Percentiles rank a stretch among this genome's conserved stretches.
Conservation (phyloP, 2,113 vertebrate genomes). For the Crypturellus undulatus region DNA sequence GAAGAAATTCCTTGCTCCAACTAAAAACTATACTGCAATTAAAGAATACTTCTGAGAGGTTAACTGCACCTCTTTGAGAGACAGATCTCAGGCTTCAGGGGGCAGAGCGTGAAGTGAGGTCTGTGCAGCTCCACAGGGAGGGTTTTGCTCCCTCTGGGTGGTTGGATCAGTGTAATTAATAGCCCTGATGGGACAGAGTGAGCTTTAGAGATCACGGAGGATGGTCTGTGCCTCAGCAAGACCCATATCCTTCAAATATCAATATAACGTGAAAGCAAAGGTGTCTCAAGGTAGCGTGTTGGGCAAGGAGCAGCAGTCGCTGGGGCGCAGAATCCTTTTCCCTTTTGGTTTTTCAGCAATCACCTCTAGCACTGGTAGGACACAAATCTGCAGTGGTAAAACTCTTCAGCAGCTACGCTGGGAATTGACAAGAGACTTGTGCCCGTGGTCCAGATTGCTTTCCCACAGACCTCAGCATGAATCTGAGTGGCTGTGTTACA, state of each 20-base stretch:
- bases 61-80: not conserved
- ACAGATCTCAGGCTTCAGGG: not conserved
- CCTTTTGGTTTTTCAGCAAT: not conserved
- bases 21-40: not conserved
- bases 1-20: not conserved
- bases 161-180: not conserved
- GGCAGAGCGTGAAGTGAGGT: accelerated
- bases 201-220: not conserved
- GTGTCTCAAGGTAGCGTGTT: not conserved
- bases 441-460: not conserved
- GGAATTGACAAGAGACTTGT: not conserved
- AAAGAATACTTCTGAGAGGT: not conserved
- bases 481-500: not conserved
- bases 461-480: not conserved
- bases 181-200: not conserved
- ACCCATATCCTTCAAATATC: not conserved
- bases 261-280: not conserved
- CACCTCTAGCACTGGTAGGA: not conserved
- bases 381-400: not conserved
- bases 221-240: not conserved
- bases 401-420: not conserved
- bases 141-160: not conserved
- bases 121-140: accelerated
- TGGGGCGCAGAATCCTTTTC: not conserved
- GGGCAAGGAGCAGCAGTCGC: not conserved